Evolutionary conservation across 2,113 vertebrate species (phyloP), one percentile per base, ranked within the genome.

Genomic region (Phalacrocorax aristotelis): DNA sequence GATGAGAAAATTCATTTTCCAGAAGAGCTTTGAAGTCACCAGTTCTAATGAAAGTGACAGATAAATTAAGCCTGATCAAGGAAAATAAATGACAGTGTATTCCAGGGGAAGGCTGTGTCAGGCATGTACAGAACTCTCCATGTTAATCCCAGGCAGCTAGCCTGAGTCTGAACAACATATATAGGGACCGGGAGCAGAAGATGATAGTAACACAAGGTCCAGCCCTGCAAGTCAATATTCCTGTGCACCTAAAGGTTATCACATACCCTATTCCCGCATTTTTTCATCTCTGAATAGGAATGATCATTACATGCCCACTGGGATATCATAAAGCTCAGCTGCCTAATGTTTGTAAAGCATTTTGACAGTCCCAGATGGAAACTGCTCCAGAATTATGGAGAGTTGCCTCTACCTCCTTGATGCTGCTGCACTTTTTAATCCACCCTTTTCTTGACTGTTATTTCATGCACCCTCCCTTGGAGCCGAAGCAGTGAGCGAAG

Each of bases 401-500:
- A 88, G 34, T 18, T 46, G 49, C 69, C 70, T 71, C 48, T 79
- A 19, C 30, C 75, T 81, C 64, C 81, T 77, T 14, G 84, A 57
- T 34, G 40, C 38, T 49, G 54, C 79, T 72, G 55, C 32, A 72
- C 77, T 90, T 95, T 55, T 26, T 51, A 83, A 83, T 86, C 83
- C 75, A 48, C 48, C 51, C 52, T 94, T 87, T 90, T 64, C 65
- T 69, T 69, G 20, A 34, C 54, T 69, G 86, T 49, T 82, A 91
- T 90, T 85, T 83, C 61, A 60, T 84, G 75, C 49, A 23, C 11
- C 89, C 72, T 89, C 61, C 83, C 75, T 87, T 94, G 90, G 68
- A 97, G 74, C 52, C 36, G 13, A 85, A 91, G 91, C 89, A 91
- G 48, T 9, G 44, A 96, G 94, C 3, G 22, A 92, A 96, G 4